Evolutionary conservation across 2,888 invertebrate species (phyloP).

Genomic region (Sminthurides aquaticus): DNA sequence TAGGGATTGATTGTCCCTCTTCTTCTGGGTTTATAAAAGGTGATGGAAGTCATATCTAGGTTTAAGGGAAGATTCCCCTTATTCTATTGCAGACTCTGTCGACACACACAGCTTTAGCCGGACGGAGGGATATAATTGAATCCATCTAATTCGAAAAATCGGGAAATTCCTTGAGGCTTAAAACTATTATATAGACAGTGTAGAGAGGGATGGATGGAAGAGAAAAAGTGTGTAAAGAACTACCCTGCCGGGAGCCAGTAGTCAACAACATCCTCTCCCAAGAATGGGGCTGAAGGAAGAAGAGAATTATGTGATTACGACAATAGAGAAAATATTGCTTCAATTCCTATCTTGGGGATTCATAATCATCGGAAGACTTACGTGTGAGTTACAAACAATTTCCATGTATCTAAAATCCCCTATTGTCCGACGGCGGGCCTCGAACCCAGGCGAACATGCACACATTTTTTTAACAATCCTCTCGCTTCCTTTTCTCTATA

Average conservation of each 20-base stretch:
- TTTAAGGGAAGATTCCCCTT: too few species aligned
- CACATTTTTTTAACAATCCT: too few species aligned
- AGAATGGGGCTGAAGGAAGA: neutral
- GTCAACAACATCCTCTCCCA: neutral
- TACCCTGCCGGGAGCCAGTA: neutral
- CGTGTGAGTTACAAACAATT: neutral
- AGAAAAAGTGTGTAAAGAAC: neutral
- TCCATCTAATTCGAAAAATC: neutral
- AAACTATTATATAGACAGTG: neutral
- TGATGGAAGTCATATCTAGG: too few species aligned
- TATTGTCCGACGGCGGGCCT: too few species aligned
- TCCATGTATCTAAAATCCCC: too few species aligned
- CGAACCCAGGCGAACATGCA: too few species aligned
- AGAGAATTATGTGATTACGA: neutral
- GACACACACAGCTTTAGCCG: too few species aligned
- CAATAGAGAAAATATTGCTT: neutral
- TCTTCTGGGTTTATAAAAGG: too few species aligned
- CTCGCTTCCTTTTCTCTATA: too few species aligned
- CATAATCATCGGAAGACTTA: neutral
- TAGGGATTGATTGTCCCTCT: too few species aligned
- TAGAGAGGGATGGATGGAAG: neutral
- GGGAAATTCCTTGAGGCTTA: neutral
- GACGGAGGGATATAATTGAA: too few species aligned
- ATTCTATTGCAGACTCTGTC: too few species aligned
- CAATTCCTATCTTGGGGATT: neutral